phyloP scores from a whole-genome alignment of 2,888 invertebrate genomes.

The Operophtera brumata region DNA sequence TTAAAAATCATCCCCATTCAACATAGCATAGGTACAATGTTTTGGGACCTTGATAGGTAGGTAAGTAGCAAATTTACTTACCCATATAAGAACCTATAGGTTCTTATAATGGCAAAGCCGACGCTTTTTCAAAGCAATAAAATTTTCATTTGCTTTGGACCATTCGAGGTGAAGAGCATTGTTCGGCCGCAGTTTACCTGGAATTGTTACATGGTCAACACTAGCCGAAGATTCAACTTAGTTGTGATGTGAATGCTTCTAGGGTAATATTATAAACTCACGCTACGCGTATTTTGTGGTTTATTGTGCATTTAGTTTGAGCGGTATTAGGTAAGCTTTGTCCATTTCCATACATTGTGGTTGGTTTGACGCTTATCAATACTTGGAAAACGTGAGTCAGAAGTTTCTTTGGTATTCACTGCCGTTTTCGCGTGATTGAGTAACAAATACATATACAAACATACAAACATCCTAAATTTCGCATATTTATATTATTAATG shows the following conservation, averaged over 20 bases:
- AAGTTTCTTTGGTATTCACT: too few relatives aligned
- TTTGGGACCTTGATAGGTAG: too few relatives aligned
- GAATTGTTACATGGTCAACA: conserved; percentile 18
- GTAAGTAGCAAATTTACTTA: too few relatives aligned
- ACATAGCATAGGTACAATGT: too few relatives aligned
- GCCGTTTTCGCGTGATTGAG: too few relatives aligned
- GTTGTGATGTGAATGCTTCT: neutral
- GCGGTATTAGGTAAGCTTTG: too few relatives aligned
- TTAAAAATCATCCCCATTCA: too few relatives aligned
- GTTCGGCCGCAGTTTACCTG: neutral
- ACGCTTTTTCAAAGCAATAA: conserved; percentile 11
- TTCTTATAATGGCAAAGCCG: neutral
- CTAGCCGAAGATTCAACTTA: neutral
- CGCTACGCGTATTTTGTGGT: neutral
- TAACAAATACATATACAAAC: too few relatives aligned
- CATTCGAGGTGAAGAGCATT: neutral
- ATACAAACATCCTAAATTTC: too few relatives aligned
- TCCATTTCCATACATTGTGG: neutral
- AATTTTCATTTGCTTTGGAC: neutral
- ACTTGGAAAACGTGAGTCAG: neutral
- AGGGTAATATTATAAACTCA: neutral
- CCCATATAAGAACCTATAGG: too few relatives aligned
- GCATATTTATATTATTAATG: too few relatives aligned
- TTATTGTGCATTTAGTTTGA: neutral
- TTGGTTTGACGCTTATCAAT: neutral